A percentile compares a stretch with the other conserved stretches of the same genome.
Conservation (phyloP, 2,797 vertebrate species). For the Peromyscus eremicus region DNA sequence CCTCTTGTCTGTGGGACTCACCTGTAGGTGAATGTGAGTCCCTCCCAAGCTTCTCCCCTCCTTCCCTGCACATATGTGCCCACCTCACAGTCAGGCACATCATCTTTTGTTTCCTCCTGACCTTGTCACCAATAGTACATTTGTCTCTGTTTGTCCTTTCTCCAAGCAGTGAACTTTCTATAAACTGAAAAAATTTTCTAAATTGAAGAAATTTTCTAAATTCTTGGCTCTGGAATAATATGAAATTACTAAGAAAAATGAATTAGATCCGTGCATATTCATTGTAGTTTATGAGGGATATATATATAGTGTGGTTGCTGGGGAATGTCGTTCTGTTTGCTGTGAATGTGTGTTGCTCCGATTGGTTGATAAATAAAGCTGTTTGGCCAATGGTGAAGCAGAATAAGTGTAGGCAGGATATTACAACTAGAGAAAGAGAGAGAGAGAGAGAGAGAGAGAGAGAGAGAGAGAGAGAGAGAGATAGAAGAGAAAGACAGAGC, state of each 20-base stretch:
- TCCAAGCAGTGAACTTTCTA: conserved; percentile 1
- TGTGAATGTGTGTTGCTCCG: too few species aligned
- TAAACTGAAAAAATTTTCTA: conserved; percentile 27
- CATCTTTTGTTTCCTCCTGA: neutral
- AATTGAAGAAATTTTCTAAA: too few species aligned
- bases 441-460: too few species aligned
- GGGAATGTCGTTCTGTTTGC: too few species aligned
- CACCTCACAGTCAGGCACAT: neutral
- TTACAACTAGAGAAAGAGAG: too few species aligned
- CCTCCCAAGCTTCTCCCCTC: neutral
- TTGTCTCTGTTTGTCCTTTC: conserved; percentile 26
- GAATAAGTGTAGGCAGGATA: too few species aligned
- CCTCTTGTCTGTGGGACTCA: neutral
- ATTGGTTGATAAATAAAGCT: too few species aligned
- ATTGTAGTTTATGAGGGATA: neutral
- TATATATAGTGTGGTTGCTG: neutral
- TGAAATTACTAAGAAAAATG: neutral
- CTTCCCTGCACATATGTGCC: neutral
- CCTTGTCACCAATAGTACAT: neutral
- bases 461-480: too few species aligned
- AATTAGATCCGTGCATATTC: neutral
- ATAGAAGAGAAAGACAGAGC: too few species aligned
- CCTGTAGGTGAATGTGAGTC: neutral
- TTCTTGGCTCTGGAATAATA: neutral
- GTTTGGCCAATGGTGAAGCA: too few species aligned